Evolutionary conservation across 2,113 vertebrate species (phyloP).

Genomic region (Telmatochromis sp.): DNA sequence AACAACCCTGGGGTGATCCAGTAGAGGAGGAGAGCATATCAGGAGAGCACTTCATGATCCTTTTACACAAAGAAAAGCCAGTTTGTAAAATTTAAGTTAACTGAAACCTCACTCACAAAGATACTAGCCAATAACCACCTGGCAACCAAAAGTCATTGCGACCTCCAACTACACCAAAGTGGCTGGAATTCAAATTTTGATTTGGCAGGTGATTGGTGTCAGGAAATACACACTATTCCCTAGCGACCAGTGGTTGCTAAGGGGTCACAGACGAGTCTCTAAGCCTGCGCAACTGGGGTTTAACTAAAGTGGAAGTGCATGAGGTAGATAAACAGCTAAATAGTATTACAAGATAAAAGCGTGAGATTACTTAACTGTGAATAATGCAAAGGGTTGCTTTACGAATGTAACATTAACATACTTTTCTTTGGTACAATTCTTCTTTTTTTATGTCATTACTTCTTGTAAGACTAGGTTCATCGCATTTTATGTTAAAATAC

Average conservation of each 20-base stretch:
- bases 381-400: not conserved
- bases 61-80: not conserved
- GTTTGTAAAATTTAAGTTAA: not conserved
- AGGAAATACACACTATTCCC: not conserved
- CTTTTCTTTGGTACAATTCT: not conserved
- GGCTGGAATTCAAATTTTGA: not conserved
- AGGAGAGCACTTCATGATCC: not conserved
- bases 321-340: not conserved
- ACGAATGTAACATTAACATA: not conserved
- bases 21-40: too few species aligned
- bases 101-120: not conserved
- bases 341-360: not conserved
- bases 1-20: too few species aligned
- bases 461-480: not conserved
- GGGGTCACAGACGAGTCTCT: not conserved
- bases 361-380: not conserved
- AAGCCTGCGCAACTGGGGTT: not conserved
- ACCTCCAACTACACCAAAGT: not conserved
- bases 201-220: not conserved
- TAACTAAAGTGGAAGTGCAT: not conserved
- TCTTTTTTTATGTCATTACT: not conserved
- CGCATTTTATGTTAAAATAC: not conserved
- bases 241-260: not conserved
- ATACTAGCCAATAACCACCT: not conserved
- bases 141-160: not conserved